phyloP scores from a whole-genome alignment of 2,113 vertebrate species.

The Rhynchopsitta pachyrhyncha region DNA sequence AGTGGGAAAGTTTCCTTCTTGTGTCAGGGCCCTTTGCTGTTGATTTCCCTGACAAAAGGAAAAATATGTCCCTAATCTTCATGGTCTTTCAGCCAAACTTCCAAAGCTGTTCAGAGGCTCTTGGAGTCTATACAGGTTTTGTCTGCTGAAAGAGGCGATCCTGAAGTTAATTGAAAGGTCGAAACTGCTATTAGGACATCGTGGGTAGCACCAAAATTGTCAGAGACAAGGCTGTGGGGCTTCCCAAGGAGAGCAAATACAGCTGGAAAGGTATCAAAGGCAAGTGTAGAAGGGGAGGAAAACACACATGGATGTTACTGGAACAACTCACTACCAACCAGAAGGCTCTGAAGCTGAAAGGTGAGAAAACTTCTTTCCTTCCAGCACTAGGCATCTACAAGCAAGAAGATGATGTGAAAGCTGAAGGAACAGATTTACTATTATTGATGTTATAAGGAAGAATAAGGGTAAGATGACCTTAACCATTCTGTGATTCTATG shows the following conservation, averaged over 20 bases:
- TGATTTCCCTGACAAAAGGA: constrained; percentile 53
- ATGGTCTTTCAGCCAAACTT: constrained; percentile 29
- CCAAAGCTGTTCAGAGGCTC: constrained; percentile 24
- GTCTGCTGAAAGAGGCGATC: constrained; percentile 9
- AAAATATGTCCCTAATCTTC: constrained; percentile 55
- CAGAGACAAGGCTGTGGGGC: neutral
- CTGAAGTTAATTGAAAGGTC: constrained; percentile 57
- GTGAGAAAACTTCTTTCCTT: neutral
- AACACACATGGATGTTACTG: neutral
- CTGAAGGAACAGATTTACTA: neutral
- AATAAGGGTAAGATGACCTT: neutral
- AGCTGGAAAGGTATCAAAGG: constrained; percentile 26
- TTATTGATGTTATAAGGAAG: neutral
- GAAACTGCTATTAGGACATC: constrained; percentile 36
- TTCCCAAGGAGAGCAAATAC: constrained; percentile 14
- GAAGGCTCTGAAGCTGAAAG: neutral
- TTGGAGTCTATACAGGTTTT: constrained; percentile 23
- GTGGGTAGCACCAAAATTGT: neutral
- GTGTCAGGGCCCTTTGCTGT: neutral
- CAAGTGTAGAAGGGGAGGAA: neutral
- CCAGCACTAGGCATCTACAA: neutral
- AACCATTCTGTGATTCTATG: neutral
- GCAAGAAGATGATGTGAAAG: neutral
- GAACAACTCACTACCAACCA: neutral
- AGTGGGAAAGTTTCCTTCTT: constrained; percentile 59